Conservation (phyloP, 2,113 vertebrate species). For the Platysternon megacephalum region DNA sequence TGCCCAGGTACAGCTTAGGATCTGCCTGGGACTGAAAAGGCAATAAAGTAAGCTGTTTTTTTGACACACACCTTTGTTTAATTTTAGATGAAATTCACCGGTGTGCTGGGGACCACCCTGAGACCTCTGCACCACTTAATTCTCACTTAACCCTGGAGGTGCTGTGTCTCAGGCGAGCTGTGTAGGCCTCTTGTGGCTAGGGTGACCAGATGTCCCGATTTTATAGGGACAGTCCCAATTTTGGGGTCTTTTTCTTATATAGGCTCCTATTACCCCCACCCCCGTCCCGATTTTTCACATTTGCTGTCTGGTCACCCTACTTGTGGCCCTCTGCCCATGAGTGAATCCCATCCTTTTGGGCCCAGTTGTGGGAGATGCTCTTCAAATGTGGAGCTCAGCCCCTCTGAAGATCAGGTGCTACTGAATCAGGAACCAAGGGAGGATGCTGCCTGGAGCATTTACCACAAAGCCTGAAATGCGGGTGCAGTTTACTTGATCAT, state of each 20-base stretch:
- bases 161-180: not conserved
- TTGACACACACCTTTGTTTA: too few relatives aligned
- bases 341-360: not conserved
- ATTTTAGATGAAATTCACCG: not conserved
- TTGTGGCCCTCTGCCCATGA: not conserved
- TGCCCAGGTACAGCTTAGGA: fast-evolving
- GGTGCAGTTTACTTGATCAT: not conserved
- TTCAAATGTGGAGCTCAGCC: not conserved
- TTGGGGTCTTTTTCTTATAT: too few relatives aligned
- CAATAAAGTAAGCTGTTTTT: not conserved
- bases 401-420: not conserved
- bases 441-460: not conserved
- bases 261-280: too few relatives aligned
- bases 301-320: too few relatives aligned
- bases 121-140: not conserved
- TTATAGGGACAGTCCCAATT: too few relatives aligned
- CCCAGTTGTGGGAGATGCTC: not conserved
- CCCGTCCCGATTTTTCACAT: too few relatives aligned
- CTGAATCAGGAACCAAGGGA: not conserved
- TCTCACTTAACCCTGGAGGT: not conserved
- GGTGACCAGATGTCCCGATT: too few relatives aligned
- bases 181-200: not conserved
- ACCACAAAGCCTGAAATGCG: not conserved
- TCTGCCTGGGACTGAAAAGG: not conserved
- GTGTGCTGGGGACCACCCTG: not conserved